Evolutionary conservation across 1,140 invertebrate species (phyloP), one percentile per base, ranked within the genome.

Genomic region (Nasonia giraulti): DNA sequence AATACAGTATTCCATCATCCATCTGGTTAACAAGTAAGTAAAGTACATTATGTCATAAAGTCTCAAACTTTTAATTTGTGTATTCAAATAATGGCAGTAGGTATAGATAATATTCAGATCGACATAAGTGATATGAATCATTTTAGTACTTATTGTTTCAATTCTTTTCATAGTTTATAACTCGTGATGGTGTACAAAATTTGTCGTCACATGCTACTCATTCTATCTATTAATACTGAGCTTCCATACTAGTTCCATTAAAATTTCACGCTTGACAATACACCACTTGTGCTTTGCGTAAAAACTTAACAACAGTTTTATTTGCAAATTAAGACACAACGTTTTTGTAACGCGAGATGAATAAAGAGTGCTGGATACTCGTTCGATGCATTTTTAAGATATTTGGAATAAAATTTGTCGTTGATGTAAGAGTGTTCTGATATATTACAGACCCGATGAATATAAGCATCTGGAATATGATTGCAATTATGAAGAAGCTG

Each of bases 181-280:
- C 82, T 27, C 27, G 12, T 23, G 17, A 77, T 77, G 74, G 47
- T 74, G 17, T 84, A 62, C n/a, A 84, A 68, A 62, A 71, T 77
- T 79, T 74, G 73, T 84, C 33, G 80, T 74, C 14, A 71, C 14
- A 79, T 27, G 40, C 74, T 81, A 69, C 23, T 68, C 31, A 74
- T 86, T 74, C 47, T 47, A 23, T 74, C 80, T 79, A 66, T 50
- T 86, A 82, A 86, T 82, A 86, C 85, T 82, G 80, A 82, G 68
- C 27, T 86, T 86, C 31, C 11, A n/a, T 33, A 81, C 69, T 23
- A 68, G 47, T 62, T 74, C 66, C 17, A n/a, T 74, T 86, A 82
- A 86, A 82, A 86, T 80, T 80, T 78, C 33, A 81, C 31, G 47
- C 31, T 74, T 80, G 20, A 55, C 33, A 80, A 80, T 76, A 76